Base-by-base conservation (phyloP, 2,888 invertebrate species). In the Morpho deidamia region DNA sequence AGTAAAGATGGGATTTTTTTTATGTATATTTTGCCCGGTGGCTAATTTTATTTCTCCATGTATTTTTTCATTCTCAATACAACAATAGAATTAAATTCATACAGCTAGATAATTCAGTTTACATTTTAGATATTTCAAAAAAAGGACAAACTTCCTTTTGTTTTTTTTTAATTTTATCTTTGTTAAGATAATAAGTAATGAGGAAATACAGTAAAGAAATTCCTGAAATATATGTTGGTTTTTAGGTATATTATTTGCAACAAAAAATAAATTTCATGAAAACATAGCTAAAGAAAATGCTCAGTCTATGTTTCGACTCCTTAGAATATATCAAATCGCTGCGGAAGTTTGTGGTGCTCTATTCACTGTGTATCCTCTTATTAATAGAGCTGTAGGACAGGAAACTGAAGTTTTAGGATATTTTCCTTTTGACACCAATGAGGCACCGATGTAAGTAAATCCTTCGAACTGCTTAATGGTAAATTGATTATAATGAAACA, bases 401-500 rank as follows among this genome's bases (percentile, higher is more conserved):
- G 66, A 75, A 11, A 76, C 76, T 2, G 59, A 71, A 35, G 76
- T 85, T 32, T 75, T 78, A n/a, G 82, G 74, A 9, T 86, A 81
- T 56, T 70, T 83, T 50, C 86, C 87, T 11, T 83, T 83, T 54
- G 75, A 80, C 53, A 80, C 78, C 1, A 69, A 55, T 9, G 41
- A 59, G 8, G 66, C 73, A 7, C 63, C 70, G 9, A 47, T 60
- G 86, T 86, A 68, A 80, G 85, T 75, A 47, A 8, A 23, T 48
- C 7, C 11, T 8, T 41, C 1, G n/a, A 40, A 40, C 23, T 5
- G 23, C 23, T 23, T 5, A 23, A 23, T 23, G 5, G 23, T 23
- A 1, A 23, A 1, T 1, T 23, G 23, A 23, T 23, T 23, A 23
- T 23, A 23, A 23, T 23, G 23, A 23, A 23, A 23, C 23, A 23